These are phyloP conservation scores for Drosophila bocqueti DNA, from an alignment of 1,140 invertebrate species.

Conservation along the genomic window DNA sequence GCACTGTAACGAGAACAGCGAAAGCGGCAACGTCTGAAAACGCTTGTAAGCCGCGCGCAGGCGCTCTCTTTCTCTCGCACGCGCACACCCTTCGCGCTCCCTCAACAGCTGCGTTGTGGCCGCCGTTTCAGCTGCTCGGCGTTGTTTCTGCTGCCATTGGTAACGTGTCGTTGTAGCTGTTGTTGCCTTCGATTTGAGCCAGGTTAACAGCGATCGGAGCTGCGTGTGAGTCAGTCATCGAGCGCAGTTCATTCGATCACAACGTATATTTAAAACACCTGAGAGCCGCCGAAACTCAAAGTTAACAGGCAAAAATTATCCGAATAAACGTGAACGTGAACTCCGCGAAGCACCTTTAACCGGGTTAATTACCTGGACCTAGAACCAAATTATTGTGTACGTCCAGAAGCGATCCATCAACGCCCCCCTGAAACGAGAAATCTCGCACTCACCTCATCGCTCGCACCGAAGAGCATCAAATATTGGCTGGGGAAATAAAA, in stretches of 20 bases:
- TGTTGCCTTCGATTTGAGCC: constrained; percentile 46
- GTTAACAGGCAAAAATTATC: not conserved
- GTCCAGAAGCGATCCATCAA: constrained; percentile 24
- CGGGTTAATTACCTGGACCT: constrained; percentile 22
- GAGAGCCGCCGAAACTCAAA: not conserved
- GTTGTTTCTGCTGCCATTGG: constrained; percentile 23
- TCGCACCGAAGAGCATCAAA: constrained; percentile 32
- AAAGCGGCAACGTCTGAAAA: constrained; percentile 50
- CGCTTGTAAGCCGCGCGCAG: constrained; percentile 62
- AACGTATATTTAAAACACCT: constrained; percentile 2
- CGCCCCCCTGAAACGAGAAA: constrained; percentile 16
- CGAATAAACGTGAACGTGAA: constrained; percentile 6
- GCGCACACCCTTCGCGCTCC: constrained; percentile 2
- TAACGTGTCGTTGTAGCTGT: constrained; percentile 22
- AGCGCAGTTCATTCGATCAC: constrained; percentile 59
- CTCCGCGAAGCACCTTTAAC: constrained; percentile 9
- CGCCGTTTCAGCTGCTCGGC: constrained; percentile 37
- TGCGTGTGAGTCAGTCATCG: constrained; percentile 69
- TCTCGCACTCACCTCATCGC: constrained; percentile 27
- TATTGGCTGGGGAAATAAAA: constrained; percentile 45
- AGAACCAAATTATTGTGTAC: constrained; percentile 17
- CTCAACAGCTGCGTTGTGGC: constrained; percentile 52
- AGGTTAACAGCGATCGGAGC: constrained; percentile 60
- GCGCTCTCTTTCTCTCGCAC: constrained; percentile 38
- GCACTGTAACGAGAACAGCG: constrained; percentile 25